Percentiles rank a stretch among this genome's conserved stretches.
These are phyloP conservation scores for Drosophila meridionalis DNA, from an alignment of 2,888 invertebrate genomes.

Conservation along the genomic window DNA sequence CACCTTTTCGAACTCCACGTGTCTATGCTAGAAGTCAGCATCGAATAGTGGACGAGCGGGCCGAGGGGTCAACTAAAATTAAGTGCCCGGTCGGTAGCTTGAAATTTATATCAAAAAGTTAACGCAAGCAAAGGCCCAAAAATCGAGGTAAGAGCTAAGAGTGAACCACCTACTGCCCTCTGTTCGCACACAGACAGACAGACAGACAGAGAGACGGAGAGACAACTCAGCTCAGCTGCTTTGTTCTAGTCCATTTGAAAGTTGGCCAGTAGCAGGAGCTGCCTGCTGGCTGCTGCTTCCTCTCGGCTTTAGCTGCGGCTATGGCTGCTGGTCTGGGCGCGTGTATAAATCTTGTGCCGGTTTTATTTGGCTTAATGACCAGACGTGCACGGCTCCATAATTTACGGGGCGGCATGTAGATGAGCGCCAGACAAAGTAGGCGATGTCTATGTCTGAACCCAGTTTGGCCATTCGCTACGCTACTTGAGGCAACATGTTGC, in stretches of 20 bases:
- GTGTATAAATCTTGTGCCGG: conserved; percentile 83
- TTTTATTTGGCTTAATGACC: conserved; percentile 84
- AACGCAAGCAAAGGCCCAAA: conserved; percentile 49
- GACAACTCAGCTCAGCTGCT: conserved; percentile 27
- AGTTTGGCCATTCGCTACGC: conserved; percentile 35
- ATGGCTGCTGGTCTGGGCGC: conserved; percentile 52
- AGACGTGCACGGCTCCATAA: conserved; percentile 83
- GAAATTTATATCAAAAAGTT: conserved; percentile 75
- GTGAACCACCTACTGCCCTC: not conserved
- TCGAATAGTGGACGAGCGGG: not conserved
- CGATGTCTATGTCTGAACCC: conserved; percentile 56
- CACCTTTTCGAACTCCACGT: conserved; percentile 48
- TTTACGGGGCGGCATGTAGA: conserved; percentile 79
- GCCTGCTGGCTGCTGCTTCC: conserved; percentile 42
- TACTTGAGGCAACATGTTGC: conserved; percentile 77
- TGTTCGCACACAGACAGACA: not conserved
- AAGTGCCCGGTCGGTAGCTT: conserved; percentile 59
- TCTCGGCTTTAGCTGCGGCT: conserved; percentile 7
- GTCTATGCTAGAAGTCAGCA: conserved; percentile 40
- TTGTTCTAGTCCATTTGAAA: conserved; percentile 70
- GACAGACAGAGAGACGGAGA: not conserved
- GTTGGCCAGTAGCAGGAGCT: conserved; percentile 49
- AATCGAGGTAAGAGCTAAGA: conserved; percentile 30
- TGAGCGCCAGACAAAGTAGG: conserved; percentile 73
- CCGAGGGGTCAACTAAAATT: conserved; percentile 51